Evolutionary conservation across 2,797 vertebrate genomes (phyloP), one percentile per base, ranked within the genome.

Genomic region (Micropoecilia bifurca): DNA sequence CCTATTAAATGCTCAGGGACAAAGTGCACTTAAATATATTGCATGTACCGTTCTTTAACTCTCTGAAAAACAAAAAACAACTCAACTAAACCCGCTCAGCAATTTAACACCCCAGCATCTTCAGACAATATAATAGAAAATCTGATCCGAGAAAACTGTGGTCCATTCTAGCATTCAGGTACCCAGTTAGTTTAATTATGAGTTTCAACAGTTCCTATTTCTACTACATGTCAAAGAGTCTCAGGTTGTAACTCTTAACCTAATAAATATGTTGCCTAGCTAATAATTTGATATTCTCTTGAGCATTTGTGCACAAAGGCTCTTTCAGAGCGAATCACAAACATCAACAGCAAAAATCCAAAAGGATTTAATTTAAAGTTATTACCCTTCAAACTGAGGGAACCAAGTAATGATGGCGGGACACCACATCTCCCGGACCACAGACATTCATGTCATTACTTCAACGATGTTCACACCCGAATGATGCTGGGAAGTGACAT

Each of bases 271-370:
- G 3, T 71, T 16, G 4, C 25, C 25, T 46, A 28, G 22, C 68
- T 71, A 45, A 71, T 28, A n/a, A 71, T n/a, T 71, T 46, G 22
- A 71, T 16, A 16, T 3, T 33, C 12, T 73, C 10, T 25, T 25
- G 9, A 13, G 8, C 30, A 41, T 39, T 4, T 48, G 28, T 50
- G 28, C 47, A 20, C 28, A 73, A 25, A 47, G 45, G 22, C 50
- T 63, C 28, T n/a, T n/a, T 46, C 36, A 73, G n/a, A 68, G 14
- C 33, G 74, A 66, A 46, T 39, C 12, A 71, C 7, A 43, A n/a
- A 75, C 25, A 77, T 30, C 48, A 80, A 78, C 25, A 78, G 80
- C 41, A 9, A 18, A 28, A 22, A 47, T 36, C 55, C 41, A 30
- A 16, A 2, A 55, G 36, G 50, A 33, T 68, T 59, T n/a, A 81